Percentiles rank a stretch among this genome's conserved stretches.
Conservation (phyloP, 2,113 vertebrate genomes). For the Neotragus moschatus region DNA sequence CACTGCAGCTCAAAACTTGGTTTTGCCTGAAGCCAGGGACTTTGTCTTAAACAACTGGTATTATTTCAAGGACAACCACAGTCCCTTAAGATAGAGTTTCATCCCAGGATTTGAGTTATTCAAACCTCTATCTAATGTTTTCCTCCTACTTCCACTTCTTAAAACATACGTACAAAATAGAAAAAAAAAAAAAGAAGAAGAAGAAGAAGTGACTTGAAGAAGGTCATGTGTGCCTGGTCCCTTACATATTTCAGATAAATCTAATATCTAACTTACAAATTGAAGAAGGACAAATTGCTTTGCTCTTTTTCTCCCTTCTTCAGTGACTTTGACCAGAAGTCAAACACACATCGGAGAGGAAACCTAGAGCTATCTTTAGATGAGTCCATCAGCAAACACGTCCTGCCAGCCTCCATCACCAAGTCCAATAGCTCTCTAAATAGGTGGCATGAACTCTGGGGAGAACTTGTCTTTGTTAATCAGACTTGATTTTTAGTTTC, state of each 20-base stretch:
- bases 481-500: background rate
- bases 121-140: background rate
- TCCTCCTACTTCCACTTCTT: background rate
- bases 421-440: background rate
- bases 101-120: background rate
- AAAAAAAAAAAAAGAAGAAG: background rate
- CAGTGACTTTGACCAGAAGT: background rate
- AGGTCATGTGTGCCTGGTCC: background rate
- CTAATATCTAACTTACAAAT: background rate
- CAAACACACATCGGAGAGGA: background rate
- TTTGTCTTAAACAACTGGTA: background rate
- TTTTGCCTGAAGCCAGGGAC: background rate
- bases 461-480: background rate
- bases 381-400: background rate
- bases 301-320: background rate
- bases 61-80: background rate
- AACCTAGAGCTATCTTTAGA: background rate
- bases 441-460: background rate
- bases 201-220: background rate
- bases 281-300: background rate
- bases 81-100: background rate
- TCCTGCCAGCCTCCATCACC: background rate
- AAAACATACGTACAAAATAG: background rate
- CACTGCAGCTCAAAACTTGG: background rate
- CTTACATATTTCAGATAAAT: background rate